Base-by-base conservation (phyloP, 2,113 vertebrate species). In the Alaudala cheleensis region DNA sequence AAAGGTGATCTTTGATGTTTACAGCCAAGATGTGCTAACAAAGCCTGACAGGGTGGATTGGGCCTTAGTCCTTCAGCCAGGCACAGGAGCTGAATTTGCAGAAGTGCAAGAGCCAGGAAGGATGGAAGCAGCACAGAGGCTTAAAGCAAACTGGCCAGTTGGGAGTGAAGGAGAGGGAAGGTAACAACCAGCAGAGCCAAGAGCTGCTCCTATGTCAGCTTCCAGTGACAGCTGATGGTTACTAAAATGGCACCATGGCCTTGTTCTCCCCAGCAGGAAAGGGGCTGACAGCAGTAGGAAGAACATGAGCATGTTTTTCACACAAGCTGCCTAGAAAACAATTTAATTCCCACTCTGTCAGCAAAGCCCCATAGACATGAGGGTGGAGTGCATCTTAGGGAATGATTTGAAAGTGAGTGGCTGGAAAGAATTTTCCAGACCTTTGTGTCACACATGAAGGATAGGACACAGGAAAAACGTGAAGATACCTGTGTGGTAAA, bases 361-460 rank as follows among this genome's bases (percentile, higher is more conserved):
- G 84, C 87, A 82, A 29, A 73, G 34, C 60, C 62, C 74, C 67
- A 50, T 28, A 66, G 67, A 77, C 79, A 80, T 5, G 62, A 50
- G 76, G 84, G 50, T 19, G 0, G 64, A 93, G 62, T 57, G 74
- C 90, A 72, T 60, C 85, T 69, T 57, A 61, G 65, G 66, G 81
- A 88, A 58, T n/a, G 81, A 90, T 77, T 62, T 88, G 87, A 90
- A 85, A 60, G 61, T 42, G 24, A 86, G 66, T 31, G 67, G 47
- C 85, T 91, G 92, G 62, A 72, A 86, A 90, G 78, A 70, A 74
- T 89, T 92, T 84, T 86, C 88, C 88, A 94, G 80, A 74, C 47
- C 66, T 94, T 92, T 67, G 53, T 85, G 86, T 81, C 65, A 58
- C 2, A 7, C 39, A 16, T 12, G 47, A 31, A 91, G 42, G 54